Base-by-base conservation (phyloP, 2,888 invertebrate species). In the Tricholauxania praeusta region DNA sequence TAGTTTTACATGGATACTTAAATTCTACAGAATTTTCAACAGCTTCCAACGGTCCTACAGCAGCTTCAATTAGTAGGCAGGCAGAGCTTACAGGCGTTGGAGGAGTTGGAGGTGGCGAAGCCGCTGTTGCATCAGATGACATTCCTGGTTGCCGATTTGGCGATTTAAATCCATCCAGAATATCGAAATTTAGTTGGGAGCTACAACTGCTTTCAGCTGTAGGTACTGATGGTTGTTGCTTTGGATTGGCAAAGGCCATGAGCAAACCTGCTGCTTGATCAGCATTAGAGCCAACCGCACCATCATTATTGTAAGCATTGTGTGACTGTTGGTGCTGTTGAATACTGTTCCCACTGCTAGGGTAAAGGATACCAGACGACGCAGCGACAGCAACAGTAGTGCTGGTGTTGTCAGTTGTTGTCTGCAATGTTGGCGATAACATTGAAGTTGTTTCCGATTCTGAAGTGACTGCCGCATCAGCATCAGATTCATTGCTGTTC, bases 11-110 rank as follows among this genome's bases (percentile, higher is more conserved):
- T 22, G 63, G 47, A 82, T 96, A 93, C 86, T 96, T 96, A 82
- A 96, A 96, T 67, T 93, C 94, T 3, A 75, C 77, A 5, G 62
- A 76, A 17, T 75, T 71, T 60, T 79, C 75, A 67, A 78, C 75
- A 2, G 78, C 60, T 76, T 93, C 94, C 8, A 94, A 88, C 0
- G 94, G 94, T 5, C 94, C 95, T 6, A 95, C 94, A 0, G 95
- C 95, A 0, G 95, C 95, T 78, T 95, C 95, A 6, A 95, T 94
- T 69, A 95, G 84, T 22, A 95, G 87, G 83, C 95, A 95, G 0
- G 95, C 94, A 3, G 94, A 93, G 73, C 94, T 94, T 0, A 95
- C 87, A 1, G 81, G 79, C 6, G 83, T 80, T 32, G 82, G 80
- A 6, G 82, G 80, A 10, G 79, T 79, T 14, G 80, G 78, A 15